phyloP scores from a whole-genome alignment of 2,888 invertebrate species.

The Drosophila neutralis region DNA sequence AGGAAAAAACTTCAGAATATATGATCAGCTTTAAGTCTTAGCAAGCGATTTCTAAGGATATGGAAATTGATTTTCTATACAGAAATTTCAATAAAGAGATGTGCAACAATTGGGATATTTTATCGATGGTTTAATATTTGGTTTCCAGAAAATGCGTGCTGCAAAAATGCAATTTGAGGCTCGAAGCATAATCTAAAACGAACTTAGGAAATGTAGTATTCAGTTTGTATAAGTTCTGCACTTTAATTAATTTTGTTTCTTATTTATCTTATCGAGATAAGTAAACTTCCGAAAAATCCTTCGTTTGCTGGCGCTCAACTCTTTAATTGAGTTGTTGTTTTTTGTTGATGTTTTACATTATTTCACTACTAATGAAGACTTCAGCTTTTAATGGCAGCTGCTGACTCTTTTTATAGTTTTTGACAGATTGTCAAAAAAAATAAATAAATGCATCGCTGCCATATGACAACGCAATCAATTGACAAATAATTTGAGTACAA shows the following conservation, averaged over 20 bases:
- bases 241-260: not conserved
- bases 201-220: not conserved
- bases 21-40: not conserved
- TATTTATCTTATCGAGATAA: not conserved
- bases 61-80: not conserved
- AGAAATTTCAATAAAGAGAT: not conserved
- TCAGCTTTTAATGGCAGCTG: not conserved
- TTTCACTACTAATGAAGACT: not conserved
- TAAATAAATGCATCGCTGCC: not conserved
- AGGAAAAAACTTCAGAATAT: not conserved
- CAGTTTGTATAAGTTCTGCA: not conserved
- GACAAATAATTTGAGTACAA: conserved; percentile 26
- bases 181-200: not conserved
- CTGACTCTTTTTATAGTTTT: not conserved
- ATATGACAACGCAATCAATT: conserved; percentile 25
- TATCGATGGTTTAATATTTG: not conserved
- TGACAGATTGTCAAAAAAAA: conserved; percentile 10
- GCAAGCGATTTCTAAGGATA: not conserved
- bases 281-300: not conserved
- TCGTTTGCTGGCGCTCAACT: not conserved
- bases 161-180: not conserved
- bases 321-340: not conserved
- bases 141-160: not conserved
- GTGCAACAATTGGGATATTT: no score
- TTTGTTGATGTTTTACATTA: not conserved